Conservation (phyloP, 2,113 vertebrate species). For the Hyaena hyaena region DNA sequence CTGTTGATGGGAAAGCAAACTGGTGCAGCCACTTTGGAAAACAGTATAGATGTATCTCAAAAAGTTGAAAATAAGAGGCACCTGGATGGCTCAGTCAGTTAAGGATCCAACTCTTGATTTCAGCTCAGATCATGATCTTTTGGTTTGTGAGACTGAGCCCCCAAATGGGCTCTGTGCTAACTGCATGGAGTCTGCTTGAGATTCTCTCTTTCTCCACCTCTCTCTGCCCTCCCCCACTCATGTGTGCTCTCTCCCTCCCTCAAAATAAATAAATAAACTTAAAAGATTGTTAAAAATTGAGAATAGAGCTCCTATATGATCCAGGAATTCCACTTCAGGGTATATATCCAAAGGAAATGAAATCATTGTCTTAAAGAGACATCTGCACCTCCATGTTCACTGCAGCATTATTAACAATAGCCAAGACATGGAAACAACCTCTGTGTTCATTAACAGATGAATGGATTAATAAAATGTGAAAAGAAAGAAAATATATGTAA, state of each 20-base stretch:
- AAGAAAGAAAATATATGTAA: background rate
- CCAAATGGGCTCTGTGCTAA: too few relatives aligned
- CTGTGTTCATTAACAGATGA: background rate
- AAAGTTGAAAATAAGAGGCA: background rate
- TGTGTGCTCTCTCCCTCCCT: too few relatives aligned
- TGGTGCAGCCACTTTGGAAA: background rate
- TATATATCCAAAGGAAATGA: background rate
- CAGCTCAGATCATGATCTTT: too few relatives aligned
- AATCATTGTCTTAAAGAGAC: background rate
- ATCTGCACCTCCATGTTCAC: background rate
- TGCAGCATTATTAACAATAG: background rate
- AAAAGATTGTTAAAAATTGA: background rate
- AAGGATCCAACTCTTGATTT: too few relatives aligned
- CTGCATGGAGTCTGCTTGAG: too few relatives aligned
- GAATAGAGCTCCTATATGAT: background rate
- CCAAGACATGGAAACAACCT: background rate
- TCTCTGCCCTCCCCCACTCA: too few relatives aligned
- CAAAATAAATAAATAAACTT: too few relatives aligned
- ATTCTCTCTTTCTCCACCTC: too few relatives aligned
- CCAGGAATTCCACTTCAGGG: background rate
- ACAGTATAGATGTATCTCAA: background rate
- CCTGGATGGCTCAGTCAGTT: too few relatives aligned
- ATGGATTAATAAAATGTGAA: background rate
- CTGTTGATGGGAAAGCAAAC: background rate
- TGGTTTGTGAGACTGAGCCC: too few relatives aligned